Evolutionary conservation across 2,797 vertebrate genomes (phyloP), one percentile per base, ranked within the genome.

Genomic region (Fundulus diaphanus): DNA sequence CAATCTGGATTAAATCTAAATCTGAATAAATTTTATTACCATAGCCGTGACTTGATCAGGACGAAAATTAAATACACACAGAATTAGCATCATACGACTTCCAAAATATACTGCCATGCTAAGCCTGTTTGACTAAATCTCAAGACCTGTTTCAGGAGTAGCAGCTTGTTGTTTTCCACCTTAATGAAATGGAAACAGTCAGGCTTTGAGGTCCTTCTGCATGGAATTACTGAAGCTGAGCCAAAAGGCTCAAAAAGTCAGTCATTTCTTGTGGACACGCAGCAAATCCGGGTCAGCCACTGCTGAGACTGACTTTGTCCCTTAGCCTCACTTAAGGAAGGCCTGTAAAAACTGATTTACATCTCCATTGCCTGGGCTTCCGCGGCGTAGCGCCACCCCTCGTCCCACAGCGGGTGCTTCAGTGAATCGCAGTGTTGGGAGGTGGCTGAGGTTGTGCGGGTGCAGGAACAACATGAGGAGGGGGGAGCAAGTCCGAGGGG

Each of bases 311-410:
- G 84, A 68, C 85, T 69, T 49, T 82, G 82, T 85, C 90, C 92
- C 88, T 83, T 24, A 85, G 91, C 82, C 82, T 91, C 85, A 83
- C 87, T 94, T 89, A 90, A 92, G 86, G 79, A 92, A 87, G 81
- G 87, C 76, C 78, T 92, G 90, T 92, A 93, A 93, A 94, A 95
- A 88, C 91, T 92, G 92, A 94, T 94, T 93, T 94, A 92, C 92
- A 90, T 91, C 92, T 85, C 80, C 35, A 44, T 85, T 89, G 90
- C 85, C 86, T 54, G 80, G 85, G 86, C 87, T 92, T 92, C 89
- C 79, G 70, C 86, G 69, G 82, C 87, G 80, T 84, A 87, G 83
- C 65, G 8, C 85, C 74, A n/a, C 73, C 85, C 67, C 57, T 70
- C 24, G 51, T 82, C 79, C 88, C 82, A 71, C 81, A 79, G 85